These are phyloP conservation scores for Setipinna tenuifilis DNA, from an alignment of 2,797 vertebrate species.

Conservation along the genomic window DNA sequence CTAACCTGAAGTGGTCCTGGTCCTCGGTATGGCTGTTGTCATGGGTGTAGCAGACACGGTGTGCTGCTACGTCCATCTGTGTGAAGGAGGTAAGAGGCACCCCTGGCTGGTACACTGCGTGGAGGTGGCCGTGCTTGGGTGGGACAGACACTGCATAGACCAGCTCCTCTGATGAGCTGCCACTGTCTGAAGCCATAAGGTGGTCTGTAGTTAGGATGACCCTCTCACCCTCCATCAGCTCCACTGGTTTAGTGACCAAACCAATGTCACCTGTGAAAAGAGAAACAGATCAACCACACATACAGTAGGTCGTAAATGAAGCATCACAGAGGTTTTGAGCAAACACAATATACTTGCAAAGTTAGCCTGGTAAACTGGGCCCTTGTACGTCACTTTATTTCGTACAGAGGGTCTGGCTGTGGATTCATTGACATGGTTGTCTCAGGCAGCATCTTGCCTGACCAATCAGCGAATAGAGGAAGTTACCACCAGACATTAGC, in stretches of 20 bases:
- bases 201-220: conserved; percentile 91
- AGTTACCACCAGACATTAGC: too few species aligned
- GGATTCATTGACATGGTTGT: too few species aligned
- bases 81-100: conserved; percentile 81
- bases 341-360: too few species aligned
- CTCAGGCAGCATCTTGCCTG: too few species aligned
- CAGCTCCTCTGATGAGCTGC: conserved; percentile 85
- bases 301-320: neutral
- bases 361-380: too few species aligned
- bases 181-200: conserved; percentile 88
- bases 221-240: conserved; percentile 88
- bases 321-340: neutral
- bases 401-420: too few species aligned
- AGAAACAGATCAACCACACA: neutral
- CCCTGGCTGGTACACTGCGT: conserved; percentile 83
- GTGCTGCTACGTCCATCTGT: conserved; percentile 89
- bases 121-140: conserved; percentile 87
- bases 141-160: conserved; percentile 81
- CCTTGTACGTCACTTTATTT: too few species aligned
- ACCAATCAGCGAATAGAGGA: too few species aligned
- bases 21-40: conserved; percentile 80
- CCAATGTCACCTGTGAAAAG: conserved; percentile 80
- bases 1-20: conserved; percentile 84
- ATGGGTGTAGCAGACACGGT: conserved; percentile 80
- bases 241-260: conserved; percentile 83